Evolutionary conservation across 2,113 vertebrate genomes (phyloP).

Genomic region (Pseudolaguvia tuberculata): DNA sequence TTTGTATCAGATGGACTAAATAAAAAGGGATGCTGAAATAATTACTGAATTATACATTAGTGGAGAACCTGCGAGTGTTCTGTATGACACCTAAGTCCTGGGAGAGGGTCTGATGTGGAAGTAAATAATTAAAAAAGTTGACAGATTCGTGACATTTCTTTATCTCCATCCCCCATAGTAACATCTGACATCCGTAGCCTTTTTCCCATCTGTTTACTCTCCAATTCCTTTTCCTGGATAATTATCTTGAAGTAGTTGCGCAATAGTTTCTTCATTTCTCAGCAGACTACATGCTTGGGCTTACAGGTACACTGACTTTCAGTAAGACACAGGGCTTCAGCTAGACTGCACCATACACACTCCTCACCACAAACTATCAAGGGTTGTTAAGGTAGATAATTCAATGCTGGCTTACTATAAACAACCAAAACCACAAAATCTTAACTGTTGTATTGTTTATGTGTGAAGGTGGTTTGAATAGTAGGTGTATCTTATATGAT

Average conservation of each 20-base stretch:
- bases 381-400: not conserved
- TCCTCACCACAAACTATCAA: slow-evolving; percentile 17
- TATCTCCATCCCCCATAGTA: slow-evolving; percentile 16
- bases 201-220: slow-evolving; percentile 5
- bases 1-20: not conserved
- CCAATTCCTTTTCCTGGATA: not conserved
- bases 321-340: not conserved
- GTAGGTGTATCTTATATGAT: not conserved
- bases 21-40: not conserved
- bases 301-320: slow-evolving; percentile 28
- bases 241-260: not conserved
- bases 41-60: not conserved
- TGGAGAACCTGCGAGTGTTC: not conserved
- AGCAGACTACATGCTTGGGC: slow-evolving; percentile 17
- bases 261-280: not conserved
- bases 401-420: not conserved
- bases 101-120: slow-evolving; percentile 14
- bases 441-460: not conserved
- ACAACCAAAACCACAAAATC: not conserved
- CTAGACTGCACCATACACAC: slow-evolving; percentile 14
- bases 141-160: slow-evolving; percentile 15
- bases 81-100: not conserved
- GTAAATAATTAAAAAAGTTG: slow-evolving; percentile 26
- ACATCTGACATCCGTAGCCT: slow-evolving; percentile 6
- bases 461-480: not conserved